phyloP scores from a whole-genome alignment of 2,888 invertebrate species.

The Platycheirus rosarum region DNA sequence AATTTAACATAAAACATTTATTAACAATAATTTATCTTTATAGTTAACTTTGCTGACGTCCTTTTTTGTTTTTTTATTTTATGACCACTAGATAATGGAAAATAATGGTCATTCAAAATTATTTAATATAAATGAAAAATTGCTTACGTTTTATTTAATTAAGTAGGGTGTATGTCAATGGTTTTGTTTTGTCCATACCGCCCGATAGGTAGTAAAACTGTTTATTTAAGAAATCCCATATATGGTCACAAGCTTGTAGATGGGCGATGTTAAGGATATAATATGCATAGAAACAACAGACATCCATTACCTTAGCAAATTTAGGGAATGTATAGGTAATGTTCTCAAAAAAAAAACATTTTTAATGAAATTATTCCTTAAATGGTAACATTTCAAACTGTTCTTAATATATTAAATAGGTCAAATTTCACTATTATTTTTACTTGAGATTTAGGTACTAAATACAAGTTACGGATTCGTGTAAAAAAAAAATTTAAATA shows the following conservation, averaged over 20 bases:
- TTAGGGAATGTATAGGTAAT: background rate
- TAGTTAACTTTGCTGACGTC: too few species aligned
- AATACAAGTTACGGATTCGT: too few species aligned
- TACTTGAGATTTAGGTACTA: too few species aligned
- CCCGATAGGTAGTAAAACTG: background rate
- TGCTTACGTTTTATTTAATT: background rate
- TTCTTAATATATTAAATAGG: too few species aligned
- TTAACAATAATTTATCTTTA: too few species aligned
- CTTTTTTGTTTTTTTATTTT: background rate
- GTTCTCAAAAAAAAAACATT: background rate
- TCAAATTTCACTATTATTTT: too few species aligned
- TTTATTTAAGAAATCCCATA: background rate
- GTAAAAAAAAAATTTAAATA: too few species aligned
- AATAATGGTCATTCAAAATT: background rate
- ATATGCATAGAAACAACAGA: background rate
- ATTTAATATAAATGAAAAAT: background rate
- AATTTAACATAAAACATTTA: too few species aligned
- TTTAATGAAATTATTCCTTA: too few species aligned
- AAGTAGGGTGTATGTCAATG: background rate
- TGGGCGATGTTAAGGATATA: background rate
- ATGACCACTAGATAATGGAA: background rate
- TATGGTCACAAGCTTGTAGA: background rate
- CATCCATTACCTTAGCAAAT: background rate
- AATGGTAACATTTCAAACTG: too few species aligned
- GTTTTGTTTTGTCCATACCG: background rate